Base-by-base conservation (phyloP, 2,113 vertebrate species). In the Melanerpes aurifrons region DNA sequence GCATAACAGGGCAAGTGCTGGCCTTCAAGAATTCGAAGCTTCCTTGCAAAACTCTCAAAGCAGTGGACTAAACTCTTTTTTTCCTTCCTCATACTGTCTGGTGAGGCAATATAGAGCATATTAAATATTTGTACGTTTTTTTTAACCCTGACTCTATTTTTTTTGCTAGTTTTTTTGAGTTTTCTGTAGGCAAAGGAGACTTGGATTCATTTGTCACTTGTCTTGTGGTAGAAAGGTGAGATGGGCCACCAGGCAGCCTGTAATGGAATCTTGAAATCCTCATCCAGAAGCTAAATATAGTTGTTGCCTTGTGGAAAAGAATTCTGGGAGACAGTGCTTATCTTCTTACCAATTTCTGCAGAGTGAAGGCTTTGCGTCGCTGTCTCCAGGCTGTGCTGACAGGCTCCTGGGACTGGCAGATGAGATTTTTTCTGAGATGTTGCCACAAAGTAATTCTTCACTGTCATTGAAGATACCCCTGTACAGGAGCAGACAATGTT, bases 381-480 rank as follows among this genome's bases (percentile, higher is more conserved):
- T 1, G 2, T n/a, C 35, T 40, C 10, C 14, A 81, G 62, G 3
- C 62, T 74, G n/a, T 18, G 24, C 17, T 43, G 73, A 18, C 18
- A 31, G 45, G 47, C 35, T 80, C 45, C 29, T 11, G 50, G 61
- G 14, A n/a, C 53, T 16, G 58, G 12, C 53, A 81, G 31, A 31
- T 31, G 35, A 31, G 21, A 9, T 88, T 93, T 83, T 86, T 56
- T 40, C 13, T 25, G 29, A 56, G 31, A 61, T 82, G 6, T 75
- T 0, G 1, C 19, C 3, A 1, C 48, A 12, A n/a, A 32, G 24
- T 2, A 40, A 31, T 43, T 67, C 56, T 17, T 40, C 8, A 13
- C 14, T 37, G 62, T 57, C 25, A 11, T 47, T 1, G 2, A 32
- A 59, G 26, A 15, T 35, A 1, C 1, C 1, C 0, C n/a, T 63